Conservation (phyloP, 2,113 vertebrate genomes). For the Odobenus rosmarus region DNA sequence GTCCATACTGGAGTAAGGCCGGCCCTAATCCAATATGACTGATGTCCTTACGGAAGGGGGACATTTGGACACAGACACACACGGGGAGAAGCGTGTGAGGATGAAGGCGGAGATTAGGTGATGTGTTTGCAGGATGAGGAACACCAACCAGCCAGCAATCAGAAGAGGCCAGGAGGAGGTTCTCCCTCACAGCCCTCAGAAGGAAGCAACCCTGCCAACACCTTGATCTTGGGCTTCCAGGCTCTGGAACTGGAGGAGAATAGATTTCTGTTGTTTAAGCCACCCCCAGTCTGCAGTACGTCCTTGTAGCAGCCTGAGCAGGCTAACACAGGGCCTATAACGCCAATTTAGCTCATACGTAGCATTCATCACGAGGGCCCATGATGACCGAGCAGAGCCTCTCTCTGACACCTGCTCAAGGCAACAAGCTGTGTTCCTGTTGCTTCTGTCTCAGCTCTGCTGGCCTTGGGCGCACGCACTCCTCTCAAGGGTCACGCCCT, state of each 20-base stretch:
- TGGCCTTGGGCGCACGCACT: background rate
- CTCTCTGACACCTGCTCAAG: background rate
- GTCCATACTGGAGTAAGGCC: background rate
- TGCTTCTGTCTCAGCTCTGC: background rate
- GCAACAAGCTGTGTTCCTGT: fast-evolving
- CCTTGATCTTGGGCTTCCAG: too few relatives aligned
- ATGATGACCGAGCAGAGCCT: background rate
- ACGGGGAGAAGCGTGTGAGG: too few relatives aligned
- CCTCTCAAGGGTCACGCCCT: background rate
- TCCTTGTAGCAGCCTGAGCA: background rate
- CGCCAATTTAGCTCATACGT: fast-evolving
- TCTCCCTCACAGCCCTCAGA: background rate
- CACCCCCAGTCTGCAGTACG: fast-evolving
- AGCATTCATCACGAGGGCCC: background rate
- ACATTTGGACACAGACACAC: background rate
- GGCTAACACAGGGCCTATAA: fast-evolving
- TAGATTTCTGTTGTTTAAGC: background rate
- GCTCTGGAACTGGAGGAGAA: background rate
- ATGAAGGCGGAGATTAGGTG: background rate
- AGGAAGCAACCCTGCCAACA: too few relatives aligned
- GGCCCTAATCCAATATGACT: background rate
- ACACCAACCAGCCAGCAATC: fast-evolving
- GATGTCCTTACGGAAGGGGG: background rate
- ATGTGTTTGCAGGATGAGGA: background rate
- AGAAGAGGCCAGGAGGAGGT: background rate